phyloP scores from a whole-genome alignment of 2,888 invertebrate genomes.

The Drosophila imparisetae region DNA sequence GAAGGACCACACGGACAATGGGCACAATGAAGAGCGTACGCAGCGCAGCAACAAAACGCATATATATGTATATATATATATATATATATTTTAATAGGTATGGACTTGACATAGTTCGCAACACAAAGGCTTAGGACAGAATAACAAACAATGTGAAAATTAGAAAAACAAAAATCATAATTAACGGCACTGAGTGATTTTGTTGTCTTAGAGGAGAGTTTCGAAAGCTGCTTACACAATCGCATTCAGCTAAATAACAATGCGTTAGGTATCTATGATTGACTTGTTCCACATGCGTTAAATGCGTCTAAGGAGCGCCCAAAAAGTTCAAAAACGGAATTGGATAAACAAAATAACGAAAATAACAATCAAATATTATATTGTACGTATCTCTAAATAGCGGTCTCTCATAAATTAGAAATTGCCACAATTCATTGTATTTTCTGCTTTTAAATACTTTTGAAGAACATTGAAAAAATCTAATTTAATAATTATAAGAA shows the following conservation, averaged over 20 bases:
- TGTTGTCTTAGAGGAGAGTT: constrained; percentile 42
- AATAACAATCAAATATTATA: constrained; percentile 58
- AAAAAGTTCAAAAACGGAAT: constrained; percentile 29
- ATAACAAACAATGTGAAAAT: constrained; percentile 43
- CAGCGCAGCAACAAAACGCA: constrained; percentile 32
- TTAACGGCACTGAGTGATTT: constrained; percentile 37
- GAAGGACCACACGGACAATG: constrained; percentile 38
- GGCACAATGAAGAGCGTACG: constrained; percentile 28
- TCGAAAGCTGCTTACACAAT: constrained; percentile 84
- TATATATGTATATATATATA: constrained; percentile 5
- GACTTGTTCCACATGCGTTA: constrained; percentile 84
- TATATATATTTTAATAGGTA: not conserved
- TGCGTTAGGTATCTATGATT: constrained; percentile 83
- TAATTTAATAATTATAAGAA: not conserved
- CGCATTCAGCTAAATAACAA: constrained; percentile 84
- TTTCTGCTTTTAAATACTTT: not conserved
- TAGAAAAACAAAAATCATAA: constrained; percentile 20
- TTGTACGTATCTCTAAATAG: constrained; percentile 7
- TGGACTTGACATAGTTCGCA: constrained; percentile 48
- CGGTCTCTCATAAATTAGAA: not conserved
- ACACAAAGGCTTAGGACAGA: constrained; percentile 32
- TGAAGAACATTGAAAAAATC: not conserved
- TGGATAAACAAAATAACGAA: constrained; percentile 41
- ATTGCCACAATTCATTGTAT: not conserved
- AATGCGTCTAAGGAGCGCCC: constrained; percentile 68